phyloP scores from a whole-genome alignment of 2,113 vertebrate species.

The Siphamia tubifer region DNA sequence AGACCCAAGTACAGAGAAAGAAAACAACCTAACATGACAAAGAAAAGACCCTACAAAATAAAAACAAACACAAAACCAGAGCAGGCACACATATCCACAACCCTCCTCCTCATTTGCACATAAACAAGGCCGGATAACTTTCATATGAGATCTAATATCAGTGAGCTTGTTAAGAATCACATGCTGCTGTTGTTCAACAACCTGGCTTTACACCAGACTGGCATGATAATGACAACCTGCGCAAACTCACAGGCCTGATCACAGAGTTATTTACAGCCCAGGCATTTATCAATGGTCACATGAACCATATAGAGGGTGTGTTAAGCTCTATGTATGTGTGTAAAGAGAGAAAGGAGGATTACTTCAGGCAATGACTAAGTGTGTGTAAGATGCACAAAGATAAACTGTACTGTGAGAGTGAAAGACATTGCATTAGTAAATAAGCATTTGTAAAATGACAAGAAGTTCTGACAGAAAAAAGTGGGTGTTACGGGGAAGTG shows the following conservation, averaged over 20 bases:
- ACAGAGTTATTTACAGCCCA: constrained; percentile 39
- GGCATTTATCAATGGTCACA: constrained; percentile 26
- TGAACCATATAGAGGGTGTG: background rate
- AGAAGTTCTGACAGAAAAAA: background rate
- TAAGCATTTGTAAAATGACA: background rate
- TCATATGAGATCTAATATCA: constrained; percentile 12
- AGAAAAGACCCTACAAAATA: background rate
- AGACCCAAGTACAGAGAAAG: constrained; percentile 5
- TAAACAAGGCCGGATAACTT: constrained; percentile 5
- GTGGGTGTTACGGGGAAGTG: background rate
- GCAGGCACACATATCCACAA: background rate
- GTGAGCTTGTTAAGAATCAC: constrained; percentile 25
- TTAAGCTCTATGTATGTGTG: background rate
- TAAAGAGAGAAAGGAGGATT: background rate
- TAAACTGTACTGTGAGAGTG: background rate
- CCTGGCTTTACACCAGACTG: constrained; percentile 42
- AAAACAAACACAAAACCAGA: background rate
- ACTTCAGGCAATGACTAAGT: background rate
- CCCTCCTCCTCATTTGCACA: background rate
- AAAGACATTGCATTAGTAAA: too few species aligned
- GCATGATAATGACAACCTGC: constrained; percentile 11
- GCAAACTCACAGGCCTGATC: background rate
- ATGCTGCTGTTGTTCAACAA: constrained; percentile 40
- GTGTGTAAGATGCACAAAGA: background rate
- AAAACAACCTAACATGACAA: background rate